Evolutionary conservation across 1,140 invertebrate species (phyloP).

Genomic region (Papilio xuthus): DNA sequence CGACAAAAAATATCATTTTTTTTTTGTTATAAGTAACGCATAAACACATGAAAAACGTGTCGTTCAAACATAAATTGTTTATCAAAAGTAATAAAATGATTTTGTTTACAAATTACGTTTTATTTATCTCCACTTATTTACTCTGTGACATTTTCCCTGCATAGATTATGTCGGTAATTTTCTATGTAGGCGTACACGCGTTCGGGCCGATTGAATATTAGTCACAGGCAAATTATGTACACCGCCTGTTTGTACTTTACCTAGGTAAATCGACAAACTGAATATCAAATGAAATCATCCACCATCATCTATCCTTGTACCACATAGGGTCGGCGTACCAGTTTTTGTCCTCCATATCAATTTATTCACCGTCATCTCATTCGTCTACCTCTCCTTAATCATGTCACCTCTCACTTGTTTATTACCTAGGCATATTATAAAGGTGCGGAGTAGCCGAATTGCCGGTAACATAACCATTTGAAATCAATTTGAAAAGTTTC

Average conservation of each 20-base stretch:
- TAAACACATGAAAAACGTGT: too few species aligned
- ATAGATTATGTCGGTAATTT: slow-evolving; percentile 19
- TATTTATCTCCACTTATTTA: neutral
- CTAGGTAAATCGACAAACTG: neutral
- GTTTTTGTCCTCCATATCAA: too few species aligned
- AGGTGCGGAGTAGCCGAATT: neutral
- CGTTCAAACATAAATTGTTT: too few species aligned
- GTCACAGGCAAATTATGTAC: neutral
- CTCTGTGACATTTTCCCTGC: slow-evolving; percentile 23
- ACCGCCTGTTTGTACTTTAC: neutral
- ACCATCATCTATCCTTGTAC: too few species aligned
- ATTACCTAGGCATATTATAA: too few species aligned
- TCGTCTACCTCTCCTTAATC: too few species aligned
- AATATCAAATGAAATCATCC: neutral
- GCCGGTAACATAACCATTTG: slow-evolving; percentile 1
- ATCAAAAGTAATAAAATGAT: neutral
- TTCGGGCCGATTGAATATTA: neutral
- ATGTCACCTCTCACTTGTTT: too few species aligned
- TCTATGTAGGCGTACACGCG: slow-evolving; percentile 32
- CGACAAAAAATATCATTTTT: too few species aligned
- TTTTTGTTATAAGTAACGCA: too few species aligned
- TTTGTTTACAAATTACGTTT: neutral
- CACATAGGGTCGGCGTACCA: too few species aligned
- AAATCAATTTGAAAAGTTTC: slow-evolving; percentile 10
- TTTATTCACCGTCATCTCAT: too few species aligned